Evolutionary conservation across 2,113 vertebrate genomes (phyloP), one percentile per base, ranked within the genome.

Genomic region (Marmota flaviventris): DNA sequence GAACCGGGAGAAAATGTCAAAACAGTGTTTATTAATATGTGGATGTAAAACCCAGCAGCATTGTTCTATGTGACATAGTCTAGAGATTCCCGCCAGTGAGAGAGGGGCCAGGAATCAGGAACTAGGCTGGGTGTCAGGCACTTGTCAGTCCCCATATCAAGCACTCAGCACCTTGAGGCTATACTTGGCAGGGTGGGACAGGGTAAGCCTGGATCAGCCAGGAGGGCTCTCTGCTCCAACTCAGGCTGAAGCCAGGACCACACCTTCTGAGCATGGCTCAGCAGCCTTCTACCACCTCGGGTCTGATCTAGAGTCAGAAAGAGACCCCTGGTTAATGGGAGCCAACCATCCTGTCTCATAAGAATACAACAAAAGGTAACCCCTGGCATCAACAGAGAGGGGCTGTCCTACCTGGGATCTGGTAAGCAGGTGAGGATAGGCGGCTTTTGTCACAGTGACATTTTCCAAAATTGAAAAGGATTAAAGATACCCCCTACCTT

Each of bases 11-110:
- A 32, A 96, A 95, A 95, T 77, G 96, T 84, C 93, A 93, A 96
- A 85, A 94, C 73, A 72, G 29, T 88, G 37, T 98, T 98, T 98
- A 98, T 97, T 97, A 83, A 75, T 61, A 84, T 78, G 89, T 65
- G 29, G 42, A 87, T 94, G 25, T 56, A 96, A 96, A 95, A 87
- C 37, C 75, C 89, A 81, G 87, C 89, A 58, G 81, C 24, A 69
- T 16, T 58, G n/a, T 51, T 39, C 84, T 86, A n/a, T 14, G 34
- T 82, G 84, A 65, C 3, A 18, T 34, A 45, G 69, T 48, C 79
- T 86, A n/a, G 79, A 75, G 56, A 53, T 94, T 93, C 89, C 91
- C 79, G 86, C 27, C 92, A 45, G 24, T 14, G 27, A 88, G 53
- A 93, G 32, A 92, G 56, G 58, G 20, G 63, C n/a, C 69, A 81